A percentile compares a stretch with the other conserved stretches of the same genome.
Conservation (phyloP, 2,797 vertebrate species). For the Hypotaenidia okinawae region DNA sequence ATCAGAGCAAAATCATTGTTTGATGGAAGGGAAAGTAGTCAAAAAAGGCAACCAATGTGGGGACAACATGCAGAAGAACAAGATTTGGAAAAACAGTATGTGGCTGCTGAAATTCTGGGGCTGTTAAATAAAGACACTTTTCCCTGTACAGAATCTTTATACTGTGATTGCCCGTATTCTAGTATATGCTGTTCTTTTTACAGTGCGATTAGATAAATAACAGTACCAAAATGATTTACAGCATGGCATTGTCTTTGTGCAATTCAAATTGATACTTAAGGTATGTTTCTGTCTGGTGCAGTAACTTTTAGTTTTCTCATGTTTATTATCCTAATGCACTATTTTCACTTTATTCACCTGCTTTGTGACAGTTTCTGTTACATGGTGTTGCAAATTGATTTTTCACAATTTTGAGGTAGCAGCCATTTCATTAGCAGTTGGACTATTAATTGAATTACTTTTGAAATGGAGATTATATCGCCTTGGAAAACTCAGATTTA, state of each 20-base stretch:
- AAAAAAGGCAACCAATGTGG: not conserved
- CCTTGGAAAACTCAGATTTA: too few species aligned
- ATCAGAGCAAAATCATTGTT: not conserved
- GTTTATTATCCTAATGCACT: not conserved
- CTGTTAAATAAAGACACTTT: not conserved
- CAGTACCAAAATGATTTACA: not conserved
- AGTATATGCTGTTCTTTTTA: not conserved
- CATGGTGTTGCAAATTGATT: too few species aligned
- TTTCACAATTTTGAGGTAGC: too few species aligned
- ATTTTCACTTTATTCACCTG: not conserved
- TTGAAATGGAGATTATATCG: too few species aligned
- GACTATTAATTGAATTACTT: too few species aligned
- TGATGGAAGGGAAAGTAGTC: not conserved
- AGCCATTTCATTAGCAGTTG: too few species aligned
- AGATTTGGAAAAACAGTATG: not conserved
- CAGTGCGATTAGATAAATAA: not conserved
- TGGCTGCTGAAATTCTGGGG: not conserved
- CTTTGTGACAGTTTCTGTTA: not conserved
- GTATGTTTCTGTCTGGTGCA: not conserved
- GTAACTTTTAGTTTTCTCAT: not conserved
- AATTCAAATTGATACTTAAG: not conserved
- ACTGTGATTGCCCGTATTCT: not conserved
- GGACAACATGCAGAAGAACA: not conserved
- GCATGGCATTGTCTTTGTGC: not conserved
- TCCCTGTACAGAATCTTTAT: not conserved